phyloP scores from a whole-genome alignment of 2,888 invertebrate species.

The Catocala fraxini region DNA sequence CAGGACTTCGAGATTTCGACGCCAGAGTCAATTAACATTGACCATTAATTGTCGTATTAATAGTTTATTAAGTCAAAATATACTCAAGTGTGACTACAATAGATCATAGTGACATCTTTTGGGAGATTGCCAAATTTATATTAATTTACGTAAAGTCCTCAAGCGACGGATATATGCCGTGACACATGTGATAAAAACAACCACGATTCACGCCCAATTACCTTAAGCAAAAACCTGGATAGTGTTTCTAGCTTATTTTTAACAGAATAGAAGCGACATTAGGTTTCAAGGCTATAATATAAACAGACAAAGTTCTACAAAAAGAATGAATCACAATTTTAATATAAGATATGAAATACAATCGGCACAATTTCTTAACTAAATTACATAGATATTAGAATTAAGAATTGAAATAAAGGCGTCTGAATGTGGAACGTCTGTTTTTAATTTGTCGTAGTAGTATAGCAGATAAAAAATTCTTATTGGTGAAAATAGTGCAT shows the following conservation, averaged over 20 bases:
- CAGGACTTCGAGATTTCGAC: background rate
- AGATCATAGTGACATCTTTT: constrained; percentile 30
- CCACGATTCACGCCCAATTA: constrained; percentile 16
- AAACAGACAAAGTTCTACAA: background rate
- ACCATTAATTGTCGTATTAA: constrained; percentile 21
- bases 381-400: too few relatives aligned
- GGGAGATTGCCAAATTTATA: constrained; percentile 36
- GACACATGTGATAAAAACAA: constrained; percentile 28
- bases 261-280: background rate
- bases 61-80: constrained; percentile 32
- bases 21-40: constrained; percentile 3
- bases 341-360: too few relatives aligned
- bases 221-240: background rate
- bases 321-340: too few relatives aligned
- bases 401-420: too few relatives aligned
- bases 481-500: too few relatives aligned
- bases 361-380: too few relatives aligned
- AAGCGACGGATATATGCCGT: constrained; percentile 16
- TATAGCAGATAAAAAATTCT: too few relatives aligned
- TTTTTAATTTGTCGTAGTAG: too few relatives aligned
- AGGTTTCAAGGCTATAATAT: background rate
- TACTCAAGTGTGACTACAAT: constrained; percentile 27
- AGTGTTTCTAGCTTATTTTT: constrained; percentile 5
- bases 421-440: too few relatives aligned
- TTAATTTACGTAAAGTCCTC: constrained; percentile 35